Evolutionary conservation across 64 coral and sea anemone genomes (phyloP).

Genomic region (Cladopsammia gracilis): DNA sequence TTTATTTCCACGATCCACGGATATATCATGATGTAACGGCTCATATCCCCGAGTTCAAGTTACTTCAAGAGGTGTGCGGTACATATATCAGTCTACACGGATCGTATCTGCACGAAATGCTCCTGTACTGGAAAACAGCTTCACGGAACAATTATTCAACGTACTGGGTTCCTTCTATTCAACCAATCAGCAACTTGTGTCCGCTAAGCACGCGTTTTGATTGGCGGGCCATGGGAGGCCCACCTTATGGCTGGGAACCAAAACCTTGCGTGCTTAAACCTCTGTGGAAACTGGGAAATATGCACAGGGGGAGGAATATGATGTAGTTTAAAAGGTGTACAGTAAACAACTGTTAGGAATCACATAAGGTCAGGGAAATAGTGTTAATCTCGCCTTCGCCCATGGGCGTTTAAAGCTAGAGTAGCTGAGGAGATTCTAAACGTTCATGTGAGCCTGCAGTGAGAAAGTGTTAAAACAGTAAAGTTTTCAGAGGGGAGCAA

Average conservation of each 20-base stretch:
- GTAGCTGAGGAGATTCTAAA: no score
- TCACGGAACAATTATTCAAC: conserved; percentile 41
- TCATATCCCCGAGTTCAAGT: conserved; percentile 73
- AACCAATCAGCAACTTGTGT: conserved; percentile 80
- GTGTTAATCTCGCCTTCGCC: no score
- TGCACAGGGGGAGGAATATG: conserved; percentile 83
- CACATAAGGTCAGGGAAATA: no score
- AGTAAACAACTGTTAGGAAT: no score
- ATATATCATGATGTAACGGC: conserved; percentile 83
- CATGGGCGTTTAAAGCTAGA: no score
- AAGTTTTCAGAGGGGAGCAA: no score
- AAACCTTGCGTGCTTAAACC: conserved; percentile 69
- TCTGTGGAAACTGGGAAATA: conserved; percentile 78
- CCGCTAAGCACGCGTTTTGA: conserved; percentile 82
- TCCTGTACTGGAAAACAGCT: conserved; percentile 86
- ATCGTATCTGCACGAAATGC: conserved; percentile 81
- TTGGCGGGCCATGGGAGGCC: conserved; percentile 86
- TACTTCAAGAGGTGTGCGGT: conserved; percentile 63
- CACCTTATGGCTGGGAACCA: conserved; percentile 80
- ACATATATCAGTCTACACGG: conserved; percentile 90
- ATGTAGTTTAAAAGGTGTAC: conserved; percentile 18
- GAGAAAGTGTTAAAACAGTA: no score
- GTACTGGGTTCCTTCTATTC: conserved; percentile 87
- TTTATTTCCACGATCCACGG: conserved; percentile 88
- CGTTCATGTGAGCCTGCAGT: no score